Evolutionary conservation across 2,888 invertebrate species (phyloP).

Genomic region (Drosophila hawaiiensis): DNA sequence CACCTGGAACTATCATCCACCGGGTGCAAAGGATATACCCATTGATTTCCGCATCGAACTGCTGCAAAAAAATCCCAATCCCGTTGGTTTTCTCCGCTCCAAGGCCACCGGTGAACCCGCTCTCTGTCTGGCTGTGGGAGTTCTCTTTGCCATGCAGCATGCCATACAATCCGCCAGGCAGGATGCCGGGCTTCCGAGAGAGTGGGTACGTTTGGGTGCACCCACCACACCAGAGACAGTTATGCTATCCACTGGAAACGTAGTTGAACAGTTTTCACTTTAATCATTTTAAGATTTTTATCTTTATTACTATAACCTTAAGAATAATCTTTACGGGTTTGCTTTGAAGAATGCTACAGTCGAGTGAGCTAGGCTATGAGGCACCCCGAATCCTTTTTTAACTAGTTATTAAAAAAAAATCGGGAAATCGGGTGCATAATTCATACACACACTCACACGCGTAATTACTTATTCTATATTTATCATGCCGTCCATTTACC

Average conservation of each 20-base stretch:
- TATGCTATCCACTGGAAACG: conserved; percentile 69
- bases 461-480: not conserved
- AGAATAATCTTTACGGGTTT: not conserved
- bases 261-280: conserved; percentile 40
- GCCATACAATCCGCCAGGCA: conserved; percentile 89
- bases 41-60: conserved; percentile 91
- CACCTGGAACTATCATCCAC: conserved; percentile 93
- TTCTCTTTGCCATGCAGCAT: conserved; percentile 89
- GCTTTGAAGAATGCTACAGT: not conserved
- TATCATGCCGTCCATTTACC: not conserved
- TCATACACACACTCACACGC: not conserved
- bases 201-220: conserved; percentile 81
- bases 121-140: conserved; percentile 86
- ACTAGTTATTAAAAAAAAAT: not conserved
- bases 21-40: conserved; percentile 92
- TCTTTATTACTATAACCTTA: not conserved
- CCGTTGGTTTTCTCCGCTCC: conserved; percentile 89
- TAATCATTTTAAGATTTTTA: conserved; percentile 5
- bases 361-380: not conserved
- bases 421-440: not conserved
- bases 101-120: conserved; percentile 90
- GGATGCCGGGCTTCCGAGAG: conserved; percentile 87
- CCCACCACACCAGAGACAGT: conserved; percentile 83
- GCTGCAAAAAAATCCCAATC: conserved; percentile 86
- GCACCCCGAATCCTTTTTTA: not conserved